Percentiles rank a stretch among this genome's conserved stretches.
Conservation (phyloP, 2,797 vertebrate species). For the Cichlasoma orientale region DNA sequence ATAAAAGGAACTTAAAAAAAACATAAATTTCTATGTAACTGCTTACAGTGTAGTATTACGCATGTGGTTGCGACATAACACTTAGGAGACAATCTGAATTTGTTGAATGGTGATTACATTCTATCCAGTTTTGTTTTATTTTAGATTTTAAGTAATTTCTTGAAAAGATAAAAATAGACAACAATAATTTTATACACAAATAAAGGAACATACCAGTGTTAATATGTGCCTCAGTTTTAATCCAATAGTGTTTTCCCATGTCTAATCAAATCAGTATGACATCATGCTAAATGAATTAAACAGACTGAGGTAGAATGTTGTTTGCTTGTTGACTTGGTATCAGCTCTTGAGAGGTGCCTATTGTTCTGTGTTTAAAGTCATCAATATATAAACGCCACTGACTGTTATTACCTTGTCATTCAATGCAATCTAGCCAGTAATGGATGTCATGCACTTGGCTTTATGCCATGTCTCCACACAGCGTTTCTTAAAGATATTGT, state of each 20-base stretch:
- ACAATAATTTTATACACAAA: slow-evolving; percentile 27
- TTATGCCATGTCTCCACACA: slow-evolving; percentile 10
- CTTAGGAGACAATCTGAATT: slow-evolving; percentile 16
- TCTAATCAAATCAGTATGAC: slow-evolving; percentile 72
- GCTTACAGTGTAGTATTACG: background rate
- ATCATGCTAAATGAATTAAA: slow-evolving; percentile 65
- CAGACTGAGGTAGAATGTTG: slow-evolving; percentile 38
- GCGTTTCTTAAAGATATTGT: slow-evolving; percentile 20
- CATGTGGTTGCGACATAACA: background rate
- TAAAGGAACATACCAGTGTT: slow-evolving; percentile 45
- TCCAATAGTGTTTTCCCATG: slow-evolving; percentile 52
- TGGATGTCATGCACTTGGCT: slow-evolving; percentile 66
- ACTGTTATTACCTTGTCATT: slow-evolving; percentile 40
- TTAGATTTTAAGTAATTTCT: slow-evolving; percentile 12
- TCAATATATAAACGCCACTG: slow-evolving; percentile 44
- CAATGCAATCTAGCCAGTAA: slow-evolving; percentile 59
- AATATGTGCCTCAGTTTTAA: slow-evolving; percentile 47
- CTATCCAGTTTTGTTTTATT: background rate
- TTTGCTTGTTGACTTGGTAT: slow-evolving; percentile 60
- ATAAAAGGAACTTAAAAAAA: background rate
- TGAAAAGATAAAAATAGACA: slow-evolving; percentile 11
- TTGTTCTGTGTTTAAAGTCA: slow-evolving; percentile 62
- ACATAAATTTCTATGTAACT: background rate
- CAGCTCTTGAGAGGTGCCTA: slow-evolving; percentile 41
- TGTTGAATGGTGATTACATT: slow-evolving; percentile 7